Evolutionary conservation across 1,140 invertebrate species (phyloP).

Genomic region (Hyphantria cunea): DNA sequence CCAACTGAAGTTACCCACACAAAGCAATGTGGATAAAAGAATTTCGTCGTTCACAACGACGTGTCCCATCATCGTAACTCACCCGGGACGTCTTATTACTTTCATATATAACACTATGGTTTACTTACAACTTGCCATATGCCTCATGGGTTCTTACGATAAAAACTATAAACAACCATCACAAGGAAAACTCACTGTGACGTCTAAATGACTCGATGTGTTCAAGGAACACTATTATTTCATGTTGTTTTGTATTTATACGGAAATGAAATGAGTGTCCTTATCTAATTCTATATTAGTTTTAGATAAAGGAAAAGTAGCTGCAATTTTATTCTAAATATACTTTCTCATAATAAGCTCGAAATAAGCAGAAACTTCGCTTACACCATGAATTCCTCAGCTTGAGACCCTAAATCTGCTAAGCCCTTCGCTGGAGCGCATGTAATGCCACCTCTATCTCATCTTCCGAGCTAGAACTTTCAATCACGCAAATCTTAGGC

Average conservation of each 20-base stretch:
- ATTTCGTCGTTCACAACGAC: slow-evolving; percentile 53
- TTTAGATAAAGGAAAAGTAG: too few species aligned
- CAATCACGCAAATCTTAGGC: too few species aligned
- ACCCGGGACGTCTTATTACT: slow-evolving; percentile 37
- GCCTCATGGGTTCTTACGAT: background rate
- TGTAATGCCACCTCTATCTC: too few species aligned
- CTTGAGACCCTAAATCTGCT: too few species aligned
- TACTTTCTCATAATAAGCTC: too few species aligned
- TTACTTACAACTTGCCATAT: slow-evolving; percentile 22
- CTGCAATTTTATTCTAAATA: too few species aligned
- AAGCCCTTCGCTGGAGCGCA: too few species aligned
- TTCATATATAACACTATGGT: slow-evolving; percentile 21
- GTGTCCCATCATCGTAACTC: slow-evolving; percentile 60
- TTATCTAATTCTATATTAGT: too few species aligned
- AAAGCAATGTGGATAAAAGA: slow-evolving; percentile 59
- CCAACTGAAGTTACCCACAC: slow-evolving; percentile 44
- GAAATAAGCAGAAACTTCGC: too few species aligned
- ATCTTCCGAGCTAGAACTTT: too few species aligned
- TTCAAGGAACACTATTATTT: background rate
- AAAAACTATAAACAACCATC: slow-evolving; percentile 17
- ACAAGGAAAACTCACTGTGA: background rate
- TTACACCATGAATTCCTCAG: too few species aligned
- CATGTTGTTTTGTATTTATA: background rate
- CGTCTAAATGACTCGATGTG: background rate
- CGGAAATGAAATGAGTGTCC: background rate